These are phyloP conservation scores for Troglohyphantes excavatus DNA, from an alignment of 2,888 invertebrate species.

Conservation along the genomic window DNA sequence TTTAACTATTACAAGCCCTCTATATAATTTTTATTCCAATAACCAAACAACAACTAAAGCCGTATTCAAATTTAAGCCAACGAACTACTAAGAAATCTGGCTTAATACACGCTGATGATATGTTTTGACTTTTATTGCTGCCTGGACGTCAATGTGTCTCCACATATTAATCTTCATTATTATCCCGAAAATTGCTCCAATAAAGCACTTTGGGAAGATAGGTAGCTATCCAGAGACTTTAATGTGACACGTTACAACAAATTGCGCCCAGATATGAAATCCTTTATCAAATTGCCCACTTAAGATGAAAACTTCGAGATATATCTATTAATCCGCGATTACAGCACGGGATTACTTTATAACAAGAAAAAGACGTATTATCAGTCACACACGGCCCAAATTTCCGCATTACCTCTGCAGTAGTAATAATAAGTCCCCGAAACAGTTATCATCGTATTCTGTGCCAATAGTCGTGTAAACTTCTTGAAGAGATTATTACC, in stretches of 20 bases:
- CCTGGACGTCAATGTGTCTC: background rate
- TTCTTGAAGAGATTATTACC: slow-evolving; percentile 52
- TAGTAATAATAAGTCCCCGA: slow-evolving; percentile 23
- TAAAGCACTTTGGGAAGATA: background rate
- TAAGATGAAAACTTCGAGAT: background rate
- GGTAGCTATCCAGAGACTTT: background rate
- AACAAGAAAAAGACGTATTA: background rate
- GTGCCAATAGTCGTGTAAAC: slow-evolving; percentile 50
- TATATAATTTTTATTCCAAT: too few relatives aligned
- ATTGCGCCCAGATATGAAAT: slow-evolving; percentile 4
- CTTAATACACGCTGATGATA: too few relatives aligned
- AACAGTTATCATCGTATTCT: slow-evolving; percentile 55
- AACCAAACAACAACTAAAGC: too few relatives aligned
- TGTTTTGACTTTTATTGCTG: too few relatives aligned
- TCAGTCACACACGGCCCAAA: background rate
- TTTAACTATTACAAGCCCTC: too few relatives aligned
- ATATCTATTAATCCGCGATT: background rate
- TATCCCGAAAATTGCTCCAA: background rate
- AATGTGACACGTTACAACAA: slow-evolving; percentile 5
- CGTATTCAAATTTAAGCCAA: too few relatives aligned
- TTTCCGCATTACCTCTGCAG: background rate
- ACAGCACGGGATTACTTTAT: background rate
- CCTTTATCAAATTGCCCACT: slow-evolving; percentile 9
- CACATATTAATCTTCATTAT: slow-evolving; percentile 2
- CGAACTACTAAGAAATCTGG: too few relatives aligned